Percentiles rank a stretch among this genome's conserved stretches.
Evolutionary conservation across 2,113 vertebrate genomes (phyloP).

Genomic region (Stigmatopora nigra): DNA sequence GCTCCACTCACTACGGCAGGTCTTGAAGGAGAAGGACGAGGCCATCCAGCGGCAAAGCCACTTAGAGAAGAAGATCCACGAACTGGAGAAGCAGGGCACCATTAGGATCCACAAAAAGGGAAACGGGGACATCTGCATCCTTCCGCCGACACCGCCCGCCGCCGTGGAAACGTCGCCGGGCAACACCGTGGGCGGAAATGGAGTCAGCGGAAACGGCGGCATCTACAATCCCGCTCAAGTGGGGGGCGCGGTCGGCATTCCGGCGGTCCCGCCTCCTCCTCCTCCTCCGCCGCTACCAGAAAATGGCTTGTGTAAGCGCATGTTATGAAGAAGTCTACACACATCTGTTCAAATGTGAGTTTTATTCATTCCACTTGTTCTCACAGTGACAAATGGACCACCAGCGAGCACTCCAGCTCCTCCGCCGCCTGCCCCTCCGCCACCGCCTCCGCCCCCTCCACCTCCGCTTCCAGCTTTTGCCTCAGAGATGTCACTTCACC

Average conservation of each 20-base stretch:
- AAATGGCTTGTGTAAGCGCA: conserved; percentile 54
- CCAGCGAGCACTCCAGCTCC: conserved; percentile 39
- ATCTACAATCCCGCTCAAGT: conserved; percentile 29
- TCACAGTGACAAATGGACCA: conserved; percentile 78
- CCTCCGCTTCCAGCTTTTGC: conserved; percentile 59
- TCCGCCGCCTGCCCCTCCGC: conserved; percentile 39
- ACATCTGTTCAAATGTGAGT: too few relatives aligned
- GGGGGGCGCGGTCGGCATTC: conserved; percentile 6
- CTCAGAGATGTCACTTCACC: conserved; percentile 64
- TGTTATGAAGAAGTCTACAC: background rate
- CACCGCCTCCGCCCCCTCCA: conserved; percentile 67
- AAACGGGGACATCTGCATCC: conserved; percentile 69
- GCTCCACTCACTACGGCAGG: conserved; percentile 79
- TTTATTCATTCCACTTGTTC: background rate
- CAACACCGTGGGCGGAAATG: conserved; percentile 25
- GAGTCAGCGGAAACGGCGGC: conserved; percentile 7
- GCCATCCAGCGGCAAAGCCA: conserved; percentile 79
- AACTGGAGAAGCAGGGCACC: conserved; percentile 67
- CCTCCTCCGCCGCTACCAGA: conserved; percentile 64
- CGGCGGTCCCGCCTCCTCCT: conserved; percentile 65
- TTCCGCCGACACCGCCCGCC: conserved; percentile 30
- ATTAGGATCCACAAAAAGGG: conserved; percentile 74
- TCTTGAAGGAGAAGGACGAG: conserved; percentile 91
- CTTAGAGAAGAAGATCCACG: conserved; percentile 75
- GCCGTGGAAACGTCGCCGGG: conserved; percentile 25